phyloP scores from a whole-genome alignment of 1,140 invertebrate genomes.

The Drosophila oshimai region DNA sequence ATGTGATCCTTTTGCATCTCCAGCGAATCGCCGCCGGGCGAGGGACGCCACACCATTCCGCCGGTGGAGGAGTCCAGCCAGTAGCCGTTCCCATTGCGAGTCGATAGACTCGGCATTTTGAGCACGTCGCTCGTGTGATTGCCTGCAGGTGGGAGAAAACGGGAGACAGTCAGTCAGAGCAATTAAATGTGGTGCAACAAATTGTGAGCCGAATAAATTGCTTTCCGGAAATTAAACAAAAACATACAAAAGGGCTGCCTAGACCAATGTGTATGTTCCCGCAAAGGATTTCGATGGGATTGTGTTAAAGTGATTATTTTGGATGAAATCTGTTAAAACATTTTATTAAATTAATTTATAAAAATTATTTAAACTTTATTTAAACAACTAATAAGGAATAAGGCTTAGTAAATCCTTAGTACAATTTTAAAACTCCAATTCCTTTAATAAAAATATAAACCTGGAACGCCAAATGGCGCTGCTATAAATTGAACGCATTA shows the following conservation, averaged over 20 bases:
- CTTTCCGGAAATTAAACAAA: slow-evolving; percentile 69
- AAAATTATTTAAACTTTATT: no score
- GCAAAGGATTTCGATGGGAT: slow-evolving; percentile 7
- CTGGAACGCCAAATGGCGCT: background rate
- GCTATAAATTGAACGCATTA: slow-evolving; percentile 69
- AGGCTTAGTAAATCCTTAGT: no score
- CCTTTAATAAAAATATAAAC: no score
- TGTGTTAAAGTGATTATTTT: background rate
- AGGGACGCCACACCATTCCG: slow-evolving; percentile 82
- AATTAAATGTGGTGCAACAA: slow-evolving; percentile 79
- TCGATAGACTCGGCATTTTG: slow-evolving; percentile 82
- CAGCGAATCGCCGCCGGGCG: slow-evolving; percentile 74
- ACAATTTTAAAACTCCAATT: no score
- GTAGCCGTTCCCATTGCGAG: slow-evolving; percentile 81
- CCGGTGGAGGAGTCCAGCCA: slow-evolving; percentile 82
- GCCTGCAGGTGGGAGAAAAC: slow-evolving; percentile 58
- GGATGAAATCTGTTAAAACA: background rate
- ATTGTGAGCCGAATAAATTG: slow-evolving; percentile 71
- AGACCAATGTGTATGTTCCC: slow-evolving; percentile 36
- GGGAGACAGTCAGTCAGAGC: slow-evolving; percentile 49
- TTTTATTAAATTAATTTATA: no score
- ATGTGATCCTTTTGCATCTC: slow-evolving; percentile 83
- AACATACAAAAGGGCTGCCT: slow-evolving; percentile 46
- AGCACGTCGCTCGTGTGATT: slow-evolving; percentile 81
- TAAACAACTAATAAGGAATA: no score